These are phyloP conservation scores for Pagrus major DNA, from an alignment of 2,113 vertebrate genomes.

Conservation along the genomic window DNA sequence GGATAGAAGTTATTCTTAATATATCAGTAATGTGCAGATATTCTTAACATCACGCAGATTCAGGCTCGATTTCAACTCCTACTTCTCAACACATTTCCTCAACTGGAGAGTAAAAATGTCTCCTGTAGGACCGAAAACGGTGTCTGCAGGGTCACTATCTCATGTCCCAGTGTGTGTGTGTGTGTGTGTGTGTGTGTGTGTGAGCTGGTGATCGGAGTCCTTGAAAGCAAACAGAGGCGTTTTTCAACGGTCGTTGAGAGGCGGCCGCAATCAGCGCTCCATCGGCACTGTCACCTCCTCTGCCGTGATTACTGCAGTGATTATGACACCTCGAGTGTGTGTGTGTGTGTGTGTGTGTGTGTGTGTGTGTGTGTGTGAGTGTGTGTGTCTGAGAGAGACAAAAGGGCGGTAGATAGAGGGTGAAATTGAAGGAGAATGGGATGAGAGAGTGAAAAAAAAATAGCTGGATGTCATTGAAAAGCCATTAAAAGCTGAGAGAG, in stretches of 20 bases:
- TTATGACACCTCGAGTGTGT: constrained; percentile 33
- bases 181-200: not conserved
- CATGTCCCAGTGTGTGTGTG: not conserved
- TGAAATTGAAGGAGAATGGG: constrained; percentile 11
- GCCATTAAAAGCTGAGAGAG: not conserved
- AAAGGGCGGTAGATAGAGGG: not conserved
- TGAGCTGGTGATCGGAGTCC: constrained; percentile 10
- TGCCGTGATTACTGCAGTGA: constrained; percentile 59
- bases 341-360: constrained; percentile 15
- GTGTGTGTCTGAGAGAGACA: not conserved
- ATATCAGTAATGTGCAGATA: not conserved
- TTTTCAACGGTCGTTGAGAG: constrained; percentile 35
- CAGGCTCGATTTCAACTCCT: not conserved
- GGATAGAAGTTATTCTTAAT: not conserved
- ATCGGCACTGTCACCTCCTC: not conserved
- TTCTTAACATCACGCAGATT: not conserved
- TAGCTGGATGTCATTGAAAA: constrained; percentile 32
- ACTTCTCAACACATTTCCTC: too few relatives aligned
- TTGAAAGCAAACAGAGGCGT: constrained; percentile 36
- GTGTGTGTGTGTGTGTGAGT: constrained; percentile 19
- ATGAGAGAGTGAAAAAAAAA: not conserved
- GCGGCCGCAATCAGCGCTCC: constrained; percentile 59
- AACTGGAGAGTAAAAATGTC: too few relatives aligned
- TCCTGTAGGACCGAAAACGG: not conserved
- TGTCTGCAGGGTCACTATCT: not conserved